Percentiles rank a stretch among this genome's conserved stretches.
phyloP scores from a whole-genome alignment of 1,140 invertebrate genomes.

The Calephelis nemesis region DNA sequence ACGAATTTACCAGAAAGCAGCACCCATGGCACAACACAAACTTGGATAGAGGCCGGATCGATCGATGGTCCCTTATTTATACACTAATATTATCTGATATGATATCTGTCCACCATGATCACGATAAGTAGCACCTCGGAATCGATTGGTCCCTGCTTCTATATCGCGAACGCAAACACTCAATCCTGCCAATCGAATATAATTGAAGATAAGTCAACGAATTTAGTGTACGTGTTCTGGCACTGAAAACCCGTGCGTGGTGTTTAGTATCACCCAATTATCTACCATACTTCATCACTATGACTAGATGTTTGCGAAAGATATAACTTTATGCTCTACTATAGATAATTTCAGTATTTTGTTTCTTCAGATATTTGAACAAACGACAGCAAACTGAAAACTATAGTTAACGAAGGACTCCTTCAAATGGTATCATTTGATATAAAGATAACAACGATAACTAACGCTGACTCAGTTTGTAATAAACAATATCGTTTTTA shows the following conservation, averaged over 20 bases:
- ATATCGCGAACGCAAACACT: slow-evolving; percentile 72
- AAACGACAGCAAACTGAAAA: not conserved
- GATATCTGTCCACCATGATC: slow-evolving; percentile 75
- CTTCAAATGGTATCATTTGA: not conserved
- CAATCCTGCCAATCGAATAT: slow-evolving; percentile 64
- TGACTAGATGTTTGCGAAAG: slow-evolving; percentile 65
- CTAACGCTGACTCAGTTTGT: not conserved
- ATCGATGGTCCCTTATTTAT: slow-evolving; percentile 77
- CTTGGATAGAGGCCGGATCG: slow-evolving; percentile 74
- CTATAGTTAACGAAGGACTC: not conserved
- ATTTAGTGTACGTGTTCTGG: slow-evolving; percentile 35
- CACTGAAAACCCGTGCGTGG: slow-evolving; percentile 42
- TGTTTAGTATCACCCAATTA: slow-evolving; percentile 46
- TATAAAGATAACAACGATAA: slow-evolving; percentile 7
- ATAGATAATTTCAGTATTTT: slow-evolving; percentile 65
- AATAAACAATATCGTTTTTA: too few relatives aligned
- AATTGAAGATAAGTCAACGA: slow-evolving; percentile 52
- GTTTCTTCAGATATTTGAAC: slow-evolving; percentile 27
- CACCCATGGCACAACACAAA: slow-evolving; percentile 48
- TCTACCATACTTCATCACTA: slow-evolving; percentile 55
- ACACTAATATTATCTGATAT: slow-evolving; percentile 75
- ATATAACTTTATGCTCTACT: slow-evolving; percentile 66
- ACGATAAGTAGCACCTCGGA: slow-evolving; percentile 64
- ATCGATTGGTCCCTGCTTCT: slow-evolving; percentile 67
- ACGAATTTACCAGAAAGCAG: slow-evolving; percentile 33